Base-by-base conservation (phyloP, 2,888 invertebrate genomes). In the Aphodius sticticus region DNA sequence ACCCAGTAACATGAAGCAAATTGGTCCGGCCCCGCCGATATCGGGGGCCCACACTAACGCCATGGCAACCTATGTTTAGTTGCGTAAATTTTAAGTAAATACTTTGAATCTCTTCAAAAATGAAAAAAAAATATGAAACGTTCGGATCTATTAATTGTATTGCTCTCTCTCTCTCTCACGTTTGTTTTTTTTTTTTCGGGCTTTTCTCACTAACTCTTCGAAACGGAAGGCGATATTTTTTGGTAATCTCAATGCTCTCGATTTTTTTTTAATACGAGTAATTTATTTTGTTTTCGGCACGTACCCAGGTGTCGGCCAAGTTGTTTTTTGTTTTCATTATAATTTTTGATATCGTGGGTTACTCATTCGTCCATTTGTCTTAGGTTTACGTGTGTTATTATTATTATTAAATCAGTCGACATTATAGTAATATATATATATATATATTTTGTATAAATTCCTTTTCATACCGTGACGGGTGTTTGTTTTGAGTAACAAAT, bases 1-100 rank as follows among this genome's bases (percentile, higher is more conserved):
- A 87, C 96, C 96, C 80, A 95, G 94, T 84, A 95, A 94, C 87
- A 92, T 94, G 86, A 94, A 92, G 86, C 92, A 93, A 81, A 90
- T 91, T 81, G 89, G 91, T 86, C 88, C 90, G 84, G 90, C 90
- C 82, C 89, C 90, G 84, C 89, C 89, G 85, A 89, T 91, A 83
- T 83, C 86, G 80, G 87, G 87, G 81, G 85, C 86, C 82, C 87
- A 87, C 82, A 90, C 90, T 85, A 91, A 91, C 86, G 91, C 92
- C 83, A 92, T 92, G 89, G 93, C 93, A 87, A 93, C 93, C 85
- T 93, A 93, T 86, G 93, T 93, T 88, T 93, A 91, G 87, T 83
- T 82, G 77, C 82, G 83, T 83, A 78, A 80, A 79, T 78, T 76
- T 74, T 81, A 81, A 78, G 81, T 80, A 79, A 81, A 81, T 82